Conservation (phyloP, 2,113 vertebrate species). For the Herpetotheres cachinnans region DNA sequence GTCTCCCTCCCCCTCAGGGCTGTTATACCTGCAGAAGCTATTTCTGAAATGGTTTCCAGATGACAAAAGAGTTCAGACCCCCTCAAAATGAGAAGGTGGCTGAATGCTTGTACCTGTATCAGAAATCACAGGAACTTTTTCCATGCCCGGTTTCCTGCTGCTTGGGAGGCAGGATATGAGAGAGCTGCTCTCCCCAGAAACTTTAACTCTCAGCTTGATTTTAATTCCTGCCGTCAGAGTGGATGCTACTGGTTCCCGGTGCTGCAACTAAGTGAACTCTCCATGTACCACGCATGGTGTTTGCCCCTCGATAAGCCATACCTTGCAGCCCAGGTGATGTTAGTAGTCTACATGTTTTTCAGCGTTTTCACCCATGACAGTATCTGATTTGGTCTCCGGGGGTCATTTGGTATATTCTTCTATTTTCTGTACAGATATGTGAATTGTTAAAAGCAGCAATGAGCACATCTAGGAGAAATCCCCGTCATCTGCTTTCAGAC, state of each 20-base stretch:
- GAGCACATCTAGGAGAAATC: background rate
- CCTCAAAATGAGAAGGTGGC: background rate
- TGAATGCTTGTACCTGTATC: background rate
- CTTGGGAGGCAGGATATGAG: background rate
- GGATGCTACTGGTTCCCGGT: background rate
- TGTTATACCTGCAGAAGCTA: conserved; percentile 28
- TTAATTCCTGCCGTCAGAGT: background rate
- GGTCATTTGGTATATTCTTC: background rate
- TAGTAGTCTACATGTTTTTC: fast-evolving
- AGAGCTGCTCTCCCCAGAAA: background rate
- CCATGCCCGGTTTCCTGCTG: background rate
- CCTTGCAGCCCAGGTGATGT: background rate
- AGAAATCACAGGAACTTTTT: background rate
- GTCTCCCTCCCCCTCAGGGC: background rate
- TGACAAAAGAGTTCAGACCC: background rate
- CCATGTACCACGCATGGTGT: fast-evolving
- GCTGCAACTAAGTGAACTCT: background rate
- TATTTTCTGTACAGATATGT: background rate
- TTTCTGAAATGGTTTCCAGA: conserved; percentile 52
- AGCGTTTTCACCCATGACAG: background rate
- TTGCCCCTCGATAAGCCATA: fast-evolving
- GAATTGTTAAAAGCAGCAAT: background rate
- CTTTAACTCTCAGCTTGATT: background rate
- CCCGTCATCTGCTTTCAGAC: background rate
- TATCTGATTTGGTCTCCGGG: background rate